These are phyloP conservation scores for Trochalopteron elliotii DNA, from an alignment of 2,113 vertebrate genomes.

Conservation along the genomic window DNA sequence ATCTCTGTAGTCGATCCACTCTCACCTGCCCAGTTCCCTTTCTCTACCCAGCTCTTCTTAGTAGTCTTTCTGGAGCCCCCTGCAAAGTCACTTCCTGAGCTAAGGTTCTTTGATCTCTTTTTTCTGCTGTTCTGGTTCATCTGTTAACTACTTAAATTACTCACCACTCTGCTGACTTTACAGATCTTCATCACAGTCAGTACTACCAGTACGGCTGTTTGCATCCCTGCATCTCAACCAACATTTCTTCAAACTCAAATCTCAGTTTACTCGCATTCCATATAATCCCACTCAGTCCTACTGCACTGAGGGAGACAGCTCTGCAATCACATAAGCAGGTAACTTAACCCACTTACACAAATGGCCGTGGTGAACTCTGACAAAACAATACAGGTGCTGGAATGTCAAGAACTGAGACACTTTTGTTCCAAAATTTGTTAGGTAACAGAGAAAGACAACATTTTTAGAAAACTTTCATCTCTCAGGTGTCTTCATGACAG, in stretches of 20 bases:
- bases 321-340: neutral
- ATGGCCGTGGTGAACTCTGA: neutral
- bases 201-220: neutral
- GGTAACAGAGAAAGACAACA: neutral
- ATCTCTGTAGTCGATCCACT: neutral
- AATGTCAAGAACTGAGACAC: neutral
- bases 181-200: neutral
- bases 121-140: neutral
- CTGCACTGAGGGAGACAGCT: neutral
- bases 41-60: neutral
- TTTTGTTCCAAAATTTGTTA: neutral
- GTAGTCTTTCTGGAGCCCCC: neutral
- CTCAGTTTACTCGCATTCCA: neutral
- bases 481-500: neutral
- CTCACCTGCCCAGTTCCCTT: accelerated
- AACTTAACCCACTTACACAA: neutral
- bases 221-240: neutral
- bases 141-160: neutral
- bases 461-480: neutral
- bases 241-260: neutral
- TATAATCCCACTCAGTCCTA: neutral
- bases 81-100: neutral
- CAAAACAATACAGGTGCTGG: neutral
- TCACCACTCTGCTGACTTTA: neutral
- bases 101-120: neutral